phyloP scores from a whole-genome alignment of 2,113 vertebrate genomes.

The Eolophus roseicapilla region DNA sequence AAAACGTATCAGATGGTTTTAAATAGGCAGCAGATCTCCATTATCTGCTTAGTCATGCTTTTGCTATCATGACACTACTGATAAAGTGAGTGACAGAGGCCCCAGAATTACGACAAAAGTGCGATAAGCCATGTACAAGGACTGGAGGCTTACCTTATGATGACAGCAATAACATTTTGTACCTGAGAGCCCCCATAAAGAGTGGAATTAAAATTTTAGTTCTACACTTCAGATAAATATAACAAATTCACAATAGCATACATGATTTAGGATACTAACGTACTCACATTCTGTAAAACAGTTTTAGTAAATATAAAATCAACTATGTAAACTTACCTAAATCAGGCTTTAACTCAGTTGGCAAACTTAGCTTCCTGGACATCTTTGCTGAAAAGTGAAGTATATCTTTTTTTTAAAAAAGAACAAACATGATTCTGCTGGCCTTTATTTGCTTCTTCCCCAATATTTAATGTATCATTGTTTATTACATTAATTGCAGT shows the following conservation, averaged over 20 bases:
- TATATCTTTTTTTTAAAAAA: conserved; percentile 89
- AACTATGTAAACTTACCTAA: conserved; percentile 91
- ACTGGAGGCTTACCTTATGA: conserved; percentile 33
- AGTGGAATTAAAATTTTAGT: conserved; percentile 23
- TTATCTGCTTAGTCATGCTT: not conserved
- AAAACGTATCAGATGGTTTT: not conserved
- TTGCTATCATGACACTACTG: not conserved
- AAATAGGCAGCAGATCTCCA: not conserved
- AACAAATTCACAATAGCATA: not conserved
- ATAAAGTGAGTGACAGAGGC: not conserved
- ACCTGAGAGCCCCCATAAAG: not conserved
- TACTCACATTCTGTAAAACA: not conserved
- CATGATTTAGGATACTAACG: not conserved
- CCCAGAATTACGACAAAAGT: not conserved
- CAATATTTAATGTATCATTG: not conserved
- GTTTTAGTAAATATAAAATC: conserved; percentile 35
- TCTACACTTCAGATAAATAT: not conserved
- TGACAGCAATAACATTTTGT: conserved; percentile 17
- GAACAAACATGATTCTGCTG: conserved; percentile 44
- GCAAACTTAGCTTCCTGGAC: conserved; percentile 99
- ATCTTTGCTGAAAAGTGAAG: conserved; percentile 99
- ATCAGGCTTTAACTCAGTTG: conserved; percentile 99
- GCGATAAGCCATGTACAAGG: conserved; percentile 8
- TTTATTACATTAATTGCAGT: not conserved
- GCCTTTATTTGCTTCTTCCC: conserved; percentile 26